phyloP scores from a whole-genome alignment of 2,888 invertebrate species.

The Melinaea marsaeus region DNA sequence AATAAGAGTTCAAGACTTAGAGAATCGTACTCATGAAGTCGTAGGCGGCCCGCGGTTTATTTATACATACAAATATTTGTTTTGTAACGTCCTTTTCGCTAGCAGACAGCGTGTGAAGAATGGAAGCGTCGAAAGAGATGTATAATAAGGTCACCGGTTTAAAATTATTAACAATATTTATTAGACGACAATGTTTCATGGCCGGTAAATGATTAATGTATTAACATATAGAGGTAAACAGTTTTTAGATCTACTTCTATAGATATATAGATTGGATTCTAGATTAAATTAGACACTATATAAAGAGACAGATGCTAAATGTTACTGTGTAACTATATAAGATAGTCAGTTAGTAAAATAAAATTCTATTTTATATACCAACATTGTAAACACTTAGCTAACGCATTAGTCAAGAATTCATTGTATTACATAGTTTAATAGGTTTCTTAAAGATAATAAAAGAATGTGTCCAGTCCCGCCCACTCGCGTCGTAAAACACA shows the following conservation, averaged over 20 bases:
- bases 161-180: conserved; percentile 2
- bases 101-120: conserved; percentile 26
- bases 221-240: not conserved
- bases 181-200: not conserved
- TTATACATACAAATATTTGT: conserved; percentile 27
- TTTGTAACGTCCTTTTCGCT: conserved; percentile 25
- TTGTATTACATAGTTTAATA: not conserved
- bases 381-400: too few relatives aligned
- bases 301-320: too few relatives aligned
- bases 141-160: conserved; percentile 29
- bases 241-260: not conserved
- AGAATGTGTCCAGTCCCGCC: conserved; percentile 2
- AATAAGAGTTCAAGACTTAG: conserved; percentile 7
- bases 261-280: too few relatives aligned
- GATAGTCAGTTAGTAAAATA: too few relatives aligned
- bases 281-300: too few relatives aligned
- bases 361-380: too few relatives aligned
- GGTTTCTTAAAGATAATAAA: conserved; percentile 5
- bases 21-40: conserved; percentile 10
- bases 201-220: not conserved
- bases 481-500: conserved; percentile 1
- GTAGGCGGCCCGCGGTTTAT: conserved; percentile 19
- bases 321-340: too few relatives aligned
- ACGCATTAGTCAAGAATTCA: not conserved
- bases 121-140: conserved; percentile 26